phyloP scores from a whole-genome alignment of 2,113 vertebrate genomes.

The Calidris pygmaea region DNA sequence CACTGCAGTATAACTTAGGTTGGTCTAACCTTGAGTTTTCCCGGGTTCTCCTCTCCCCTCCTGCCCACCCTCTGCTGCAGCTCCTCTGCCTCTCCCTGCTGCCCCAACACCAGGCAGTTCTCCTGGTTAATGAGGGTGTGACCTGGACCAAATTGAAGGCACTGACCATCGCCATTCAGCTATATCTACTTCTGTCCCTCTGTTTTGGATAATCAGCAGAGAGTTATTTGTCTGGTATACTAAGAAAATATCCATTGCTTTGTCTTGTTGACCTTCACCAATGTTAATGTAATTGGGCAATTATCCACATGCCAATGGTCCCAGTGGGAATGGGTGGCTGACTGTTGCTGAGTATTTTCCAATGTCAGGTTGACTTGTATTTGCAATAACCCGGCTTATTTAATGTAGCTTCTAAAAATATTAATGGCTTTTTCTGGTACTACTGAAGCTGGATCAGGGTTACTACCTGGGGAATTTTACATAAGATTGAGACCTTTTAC shows the following conservation, averaged over 20 bases:
- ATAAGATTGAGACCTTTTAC: constrained; percentile 36
- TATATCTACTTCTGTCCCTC: not conserved
- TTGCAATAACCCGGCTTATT: not conserved
- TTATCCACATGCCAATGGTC: not conserved
- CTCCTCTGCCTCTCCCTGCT: not conserved
- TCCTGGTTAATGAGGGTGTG: not conserved
- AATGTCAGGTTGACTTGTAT: rapidly evolving
- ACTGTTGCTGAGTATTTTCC: not conserved
- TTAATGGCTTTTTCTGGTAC: not conserved
- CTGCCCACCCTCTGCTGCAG: not conserved
- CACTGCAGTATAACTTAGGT: not conserved
- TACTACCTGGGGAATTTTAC: constrained; percentile 29
- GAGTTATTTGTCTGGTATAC: not conserved
- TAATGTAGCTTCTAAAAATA: not conserved
- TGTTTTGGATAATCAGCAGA: not conserved
- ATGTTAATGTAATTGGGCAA: rapidly evolving
- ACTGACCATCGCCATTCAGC: not conserved
- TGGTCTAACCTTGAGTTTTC: not conserved
- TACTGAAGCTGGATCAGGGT: not conserved
- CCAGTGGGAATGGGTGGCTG: not conserved
- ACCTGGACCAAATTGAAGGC: not conserved
- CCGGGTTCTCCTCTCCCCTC: not conserved
- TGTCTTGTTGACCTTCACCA: not conserved
- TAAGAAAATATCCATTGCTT: not conserved
- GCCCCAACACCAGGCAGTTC: not conserved